Base-by-base conservation (phyloP, 2,113 vertebrate genomes). In the Protomyctophum bolini region DNA sequence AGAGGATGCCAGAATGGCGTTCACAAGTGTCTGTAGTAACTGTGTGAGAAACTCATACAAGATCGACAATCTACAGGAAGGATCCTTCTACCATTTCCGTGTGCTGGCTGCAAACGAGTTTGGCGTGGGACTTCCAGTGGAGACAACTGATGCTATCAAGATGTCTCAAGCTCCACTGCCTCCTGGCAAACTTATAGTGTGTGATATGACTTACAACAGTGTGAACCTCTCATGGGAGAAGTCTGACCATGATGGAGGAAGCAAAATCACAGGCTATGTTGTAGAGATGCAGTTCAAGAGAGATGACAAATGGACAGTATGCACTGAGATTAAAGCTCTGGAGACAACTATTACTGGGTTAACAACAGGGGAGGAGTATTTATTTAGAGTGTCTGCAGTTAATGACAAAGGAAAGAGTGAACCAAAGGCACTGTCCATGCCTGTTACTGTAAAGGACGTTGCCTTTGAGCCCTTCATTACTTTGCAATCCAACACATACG, bases 401-500 rank as follows among this genome's bases (percentile, higher is more conserved):
- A 99, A 99, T 83, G 97, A 99, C 88, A 98, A 97, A 87, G 98
- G 98, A 84, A 96, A 93, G 77, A 97, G 98, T 91, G 97, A 99
- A 89, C 94, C 97, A 70, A 97, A 96, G 87, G 92, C 92, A 76
- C 91, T 98, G 60, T 93, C 93, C 45, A 91, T 94, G 68, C 95
- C 96, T 14, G 95, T 99, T 61, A 85, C 93, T 82, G 94, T 97
- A 79, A 96, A 93, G 58, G 95, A 98, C 86, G 95, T 94, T 68
- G 95, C 95, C 87, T 90, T 95, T 81, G 92, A 91, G 73, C 98
- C 98, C 46, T 88, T 94, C 41, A 93, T 96, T 78, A 94, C 95
- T 76, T 92, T 99, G 69, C 87, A 96, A 78, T 97, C 95, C 84
- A 96, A 93, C 75, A 95, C 95, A 6, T 99, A 94, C 83, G 96